A percentile compares a stretch with the other conserved stretches of the same genome.
These are phyloP conservation scores for Diadema setosum DNA, from an alignment of 35 echinoderm and acorn worm species.

Conservation along the genomic window DNA sequence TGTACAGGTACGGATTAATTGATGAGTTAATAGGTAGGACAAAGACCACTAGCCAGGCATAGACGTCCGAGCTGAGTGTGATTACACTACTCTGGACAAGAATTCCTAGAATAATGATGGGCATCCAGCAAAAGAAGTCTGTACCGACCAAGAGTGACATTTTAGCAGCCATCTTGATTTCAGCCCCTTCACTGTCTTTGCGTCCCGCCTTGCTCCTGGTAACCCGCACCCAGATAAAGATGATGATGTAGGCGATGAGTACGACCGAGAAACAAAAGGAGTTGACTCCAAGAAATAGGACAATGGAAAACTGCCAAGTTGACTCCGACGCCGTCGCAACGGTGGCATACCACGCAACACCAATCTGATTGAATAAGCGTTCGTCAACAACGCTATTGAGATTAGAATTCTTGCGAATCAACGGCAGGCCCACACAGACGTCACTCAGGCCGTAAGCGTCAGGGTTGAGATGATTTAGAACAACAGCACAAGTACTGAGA, in stretches of 20 bases:
- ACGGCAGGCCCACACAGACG: slow-evolving; percentile 69
- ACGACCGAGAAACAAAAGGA: slow-evolving; percentile 52
- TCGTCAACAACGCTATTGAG: not conserved
- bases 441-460: slow-evolving; percentile 64
- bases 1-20: slow-evolving; percentile 80
- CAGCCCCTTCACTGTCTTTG: not conserved
- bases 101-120: slow-evolving; percentile 76
- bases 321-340: not conserved
- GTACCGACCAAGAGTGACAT: slow-evolving; percentile 79
- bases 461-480: slow-evolving; percentile 5
- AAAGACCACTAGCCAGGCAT: slow-evolving; percentile 83
- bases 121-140: slow-evolving; percentile 83
- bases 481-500: slow-evolving; percentile 5
- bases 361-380: not conserved
- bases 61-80: slow-evolving; percentile 24
- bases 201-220: not conserved
- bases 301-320: slow-evolving; percentile 64
- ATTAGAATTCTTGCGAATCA: slow-evolving; percentile 30
- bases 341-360: not conserved
- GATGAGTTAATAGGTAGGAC: slow-evolving; percentile 87
- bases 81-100: slow-evolving; percentile 35
- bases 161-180: slow-evolving; percentile 65
- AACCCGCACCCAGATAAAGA: slow-evolving; percentile 47
- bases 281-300: slow-evolving; percentile 71
- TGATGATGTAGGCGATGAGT: slow-evolving; percentile 34